Evolutionary conservation across 1,140 invertebrate genomes (phyloP), one percentile per base, ranked within the genome.

Genomic region (Musca vetustissima): DNA sequence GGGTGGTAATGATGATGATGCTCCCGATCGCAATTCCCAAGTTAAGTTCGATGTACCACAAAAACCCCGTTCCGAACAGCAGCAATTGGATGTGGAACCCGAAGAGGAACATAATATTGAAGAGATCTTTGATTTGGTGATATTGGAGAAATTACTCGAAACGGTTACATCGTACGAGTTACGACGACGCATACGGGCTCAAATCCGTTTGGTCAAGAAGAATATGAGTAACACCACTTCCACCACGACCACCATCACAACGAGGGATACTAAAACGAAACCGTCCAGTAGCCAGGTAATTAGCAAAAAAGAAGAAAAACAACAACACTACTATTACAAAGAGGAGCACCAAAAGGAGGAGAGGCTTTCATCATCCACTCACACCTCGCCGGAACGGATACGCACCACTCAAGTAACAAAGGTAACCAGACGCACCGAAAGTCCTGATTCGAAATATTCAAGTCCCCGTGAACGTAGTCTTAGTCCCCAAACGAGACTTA

Each of bases 161-260:
- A 90, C 88, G 75, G 88, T 91, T 32, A 86, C 86, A 24, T 87
- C 87, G 66, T 93, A 93, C 75, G 91, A 93, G 72, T 85, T 91
- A 74, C 83, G 91, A 68, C 86, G 90, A 64, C 85, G 89, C 67
- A 91, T 93, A 66, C 85, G 92, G 70, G 86, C 90, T 9, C 91
- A 92, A 80, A 91, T 93, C 66, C 84, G 91, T 71, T 76, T 89
- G 9, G 87, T 91, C 3, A 88, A 87, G 71, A 88, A 89, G 73
- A 80, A 80, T 24, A 69, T 76, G 73, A 73, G 77, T 22, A 80
- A 80, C 69, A 71, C 55, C 43, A 61, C 36, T 13, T 69, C 67
- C 0, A 70, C 50, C 0, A 68, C 48, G 1, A 70, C 25, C 14
- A 50, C 52, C 17, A 66, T 43, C 19, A 48, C 36, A 43, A 43